These are phyloP conservation scores for Myotis myotis DNA, from an alignment of 2,797 vertebrate species.

Conservation along the genomic window DNA sequence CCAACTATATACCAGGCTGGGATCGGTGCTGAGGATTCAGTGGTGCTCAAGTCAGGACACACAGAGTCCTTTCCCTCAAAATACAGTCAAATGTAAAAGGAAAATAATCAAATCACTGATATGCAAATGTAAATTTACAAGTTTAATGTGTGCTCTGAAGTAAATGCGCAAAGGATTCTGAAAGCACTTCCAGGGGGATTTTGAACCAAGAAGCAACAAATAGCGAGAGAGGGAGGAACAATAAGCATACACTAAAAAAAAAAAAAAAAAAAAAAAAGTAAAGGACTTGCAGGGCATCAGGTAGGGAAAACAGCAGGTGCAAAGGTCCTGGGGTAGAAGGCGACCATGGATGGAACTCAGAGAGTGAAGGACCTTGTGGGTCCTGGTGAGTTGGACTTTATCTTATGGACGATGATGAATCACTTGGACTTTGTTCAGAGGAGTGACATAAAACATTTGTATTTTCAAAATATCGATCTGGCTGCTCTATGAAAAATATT, in stretches of 20 bases:
- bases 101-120: neutral
- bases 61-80: neutral
- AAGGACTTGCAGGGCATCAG: rapidly evolving
- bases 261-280: neutral
- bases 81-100: neutral
- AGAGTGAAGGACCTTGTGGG: neutral
- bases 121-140: neutral
- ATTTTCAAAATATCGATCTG: neutral
- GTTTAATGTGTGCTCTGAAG: neutral
- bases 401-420: neutral
- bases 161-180: neutral
- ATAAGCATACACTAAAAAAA: neutral
- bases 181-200: neutral
- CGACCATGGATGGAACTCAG: neutral
- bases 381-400: neutral
- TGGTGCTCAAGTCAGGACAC: neutral
- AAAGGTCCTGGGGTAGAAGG: neutral
- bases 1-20: neutral
- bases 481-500: neutral
- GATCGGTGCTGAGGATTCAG: neutral
- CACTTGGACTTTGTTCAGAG: neutral
- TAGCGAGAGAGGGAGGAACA: neutral
- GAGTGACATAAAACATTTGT: neutral
- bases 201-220: neutral
- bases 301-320: too few relatives aligned